phyloP scores from a whole-genome alignment of 2,888 invertebrate species.

The Cataglyphis albicans region DNA sequence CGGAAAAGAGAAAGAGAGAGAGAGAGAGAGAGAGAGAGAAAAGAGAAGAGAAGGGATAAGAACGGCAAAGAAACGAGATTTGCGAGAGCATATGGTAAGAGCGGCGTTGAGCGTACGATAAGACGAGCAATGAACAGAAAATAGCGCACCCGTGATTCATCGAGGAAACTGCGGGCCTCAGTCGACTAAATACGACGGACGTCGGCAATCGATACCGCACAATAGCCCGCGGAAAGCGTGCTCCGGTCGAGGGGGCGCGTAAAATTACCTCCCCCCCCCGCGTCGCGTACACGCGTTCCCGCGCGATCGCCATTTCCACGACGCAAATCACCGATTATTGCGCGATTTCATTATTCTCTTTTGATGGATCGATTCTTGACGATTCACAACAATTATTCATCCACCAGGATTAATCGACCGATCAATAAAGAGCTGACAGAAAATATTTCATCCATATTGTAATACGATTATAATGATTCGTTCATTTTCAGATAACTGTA shows the following conservation, averaged over 20 bases:
- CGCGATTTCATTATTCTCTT: conserved; percentile 44
- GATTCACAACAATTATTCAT: conserved; percentile 30
- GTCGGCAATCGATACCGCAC: conserved; percentile 79
- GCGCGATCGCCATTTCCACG: conserved; percentile 45
- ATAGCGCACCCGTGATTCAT: conserved; percentile 63
- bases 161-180: conserved; percentile 68
- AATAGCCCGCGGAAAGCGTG: conserved; percentile 69
- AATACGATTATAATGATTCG: not conserved
- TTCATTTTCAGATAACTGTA: not conserved
- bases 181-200: conserved; percentile 78
- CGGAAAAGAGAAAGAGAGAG: conserved; percentile 12
- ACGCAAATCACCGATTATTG: conserved; percentile 40
- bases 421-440: not conserved
- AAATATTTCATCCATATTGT: not conserved
- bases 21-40: conserved; percentile 15
- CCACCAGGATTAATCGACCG: not conserved
- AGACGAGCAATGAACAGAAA: conserved; percentile 79
- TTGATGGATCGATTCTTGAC: not conserved
- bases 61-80: conserved; percentile 26
- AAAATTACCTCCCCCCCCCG: too few relatives aligned
- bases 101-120: conserved; percentile 71
- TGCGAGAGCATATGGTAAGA: not conserved
- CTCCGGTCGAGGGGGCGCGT: conserved; percentile 37
- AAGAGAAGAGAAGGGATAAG: conserved; percentile 13
- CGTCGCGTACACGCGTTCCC: conserved; percentile 39